Evolutionary conservation across 2,888 invertebrate species (phyloP), one percentile per base, ranked within the genome.

Genomic region (Maniola hyperantus): DNA sequence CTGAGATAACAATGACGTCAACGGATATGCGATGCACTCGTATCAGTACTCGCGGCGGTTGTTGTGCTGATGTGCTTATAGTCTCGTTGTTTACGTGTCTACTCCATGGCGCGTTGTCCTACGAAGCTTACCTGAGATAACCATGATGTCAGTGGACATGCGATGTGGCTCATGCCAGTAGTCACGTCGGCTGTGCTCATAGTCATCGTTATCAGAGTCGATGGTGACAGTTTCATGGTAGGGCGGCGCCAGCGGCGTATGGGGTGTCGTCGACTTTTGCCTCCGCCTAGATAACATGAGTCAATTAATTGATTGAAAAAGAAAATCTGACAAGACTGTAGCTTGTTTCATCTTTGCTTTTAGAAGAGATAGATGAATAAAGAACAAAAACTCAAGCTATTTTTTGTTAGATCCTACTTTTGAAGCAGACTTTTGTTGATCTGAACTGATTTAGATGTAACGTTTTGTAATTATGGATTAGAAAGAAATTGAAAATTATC

Each of bases 231-330:
- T 88, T 70, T 92, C 91, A 73, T 93, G 93, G 79, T 92, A 93
- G 1, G 94, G 94, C 0, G 95, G 95, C 60, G 91, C 88, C 0
- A 93, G 90, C 0, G 96, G 96, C 4, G 96, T 96, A 82, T 96
- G 96, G 0, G 96, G 96, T 0, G 96, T 96, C 60, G 87, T 81
- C 0, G 92, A 92, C 72, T 90, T 92, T 71, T 87, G 86, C 71
- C 90, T 77, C 75, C 89, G 81, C 69, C 91, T 91, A 77, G 26
- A 68, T 39, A 62, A 66, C 10, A 62, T 20, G 64, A 58, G 2
- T 20, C 7, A 5, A 34, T 39, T 6, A 60, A 65, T 55, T 53
- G 53, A 10, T 18, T 18, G 26, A 26, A 26, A 26, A 2, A 26
- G 26, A 26, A n/a, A 26, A 4, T 26, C 26, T 26, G 26, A 26